Percentiles rank a stretch among this genome's conserved stretches.
Evolutionary conservation across 2,888 invertebrate genomes (phyloP).

Genomic region (Autographa gamma): DNA sequence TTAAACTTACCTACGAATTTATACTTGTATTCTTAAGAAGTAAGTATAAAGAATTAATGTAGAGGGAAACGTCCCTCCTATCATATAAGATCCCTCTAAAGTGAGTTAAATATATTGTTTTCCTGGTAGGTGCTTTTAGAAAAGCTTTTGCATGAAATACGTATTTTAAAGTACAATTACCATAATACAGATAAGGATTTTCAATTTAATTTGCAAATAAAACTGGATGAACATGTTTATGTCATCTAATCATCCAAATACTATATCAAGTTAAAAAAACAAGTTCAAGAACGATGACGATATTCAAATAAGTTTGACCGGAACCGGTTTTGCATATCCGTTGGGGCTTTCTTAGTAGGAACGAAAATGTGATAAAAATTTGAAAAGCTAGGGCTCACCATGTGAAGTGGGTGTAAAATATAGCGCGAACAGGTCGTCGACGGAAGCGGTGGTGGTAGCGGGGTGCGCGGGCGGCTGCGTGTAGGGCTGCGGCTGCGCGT

Average conservation of each 20-base stretch:
- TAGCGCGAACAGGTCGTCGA: constrained; percentile 93
- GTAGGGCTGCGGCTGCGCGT: constrained; percentile 83
- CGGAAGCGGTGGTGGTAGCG: constrained; percentile 89
- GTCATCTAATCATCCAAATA: constrained; percentile 20
- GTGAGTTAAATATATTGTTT: neutral
- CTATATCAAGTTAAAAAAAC: constrained; percentile 40
- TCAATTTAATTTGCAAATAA: neutral
- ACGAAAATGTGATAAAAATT: constrained; percentile 19
- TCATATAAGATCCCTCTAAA: too few relatives aligned
- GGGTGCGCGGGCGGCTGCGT: constrained; percentile 75
- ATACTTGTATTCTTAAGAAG: too few relatives aligned
- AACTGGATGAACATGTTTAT: constrained; percentile 17
- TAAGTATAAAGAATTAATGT: too few relatives aligned
- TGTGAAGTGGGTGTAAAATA: constrained; percentile 91
- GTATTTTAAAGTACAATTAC: neutral
- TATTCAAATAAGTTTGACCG: constrained; percentile 48
- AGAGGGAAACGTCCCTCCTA: too few relatives aligned
- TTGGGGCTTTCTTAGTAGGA: constrained; percentile 26
- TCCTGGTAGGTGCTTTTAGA: neutral
- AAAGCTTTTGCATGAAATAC: neutral
- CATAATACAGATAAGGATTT: constrained; percentile 1
- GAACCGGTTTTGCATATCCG: constrained; percentile 58
- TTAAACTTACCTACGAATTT: too few relatives aligned
- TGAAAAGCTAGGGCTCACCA: constrained; percentile 81
- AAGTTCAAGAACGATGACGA: constrained; percentile 47